phyloP scores from a whole-genome alignment of 2,888 invertebrate species.

The Ypsolopha sequella region DNA sequence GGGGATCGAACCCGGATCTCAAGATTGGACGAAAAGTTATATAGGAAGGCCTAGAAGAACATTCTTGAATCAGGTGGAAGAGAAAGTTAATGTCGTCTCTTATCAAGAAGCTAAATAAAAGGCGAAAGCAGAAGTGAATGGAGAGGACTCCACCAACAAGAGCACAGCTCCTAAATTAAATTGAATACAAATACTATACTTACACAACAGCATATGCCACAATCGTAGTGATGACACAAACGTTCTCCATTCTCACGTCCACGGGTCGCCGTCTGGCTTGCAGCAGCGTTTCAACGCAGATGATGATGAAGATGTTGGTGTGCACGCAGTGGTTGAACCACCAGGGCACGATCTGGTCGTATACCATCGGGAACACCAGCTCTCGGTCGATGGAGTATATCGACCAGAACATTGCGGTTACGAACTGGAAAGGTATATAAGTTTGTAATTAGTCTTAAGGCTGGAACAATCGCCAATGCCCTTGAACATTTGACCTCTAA shows the following conservation, averaged over 20 bases:
- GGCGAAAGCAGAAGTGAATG: too few relatives aligned
- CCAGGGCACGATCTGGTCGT: slow-evolving; percentile 63
- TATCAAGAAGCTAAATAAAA: too few relatives aligned
- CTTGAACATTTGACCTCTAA: too few relatives aligned
- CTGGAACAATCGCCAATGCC: too few relatives aligned
- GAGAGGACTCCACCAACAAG: too few relatives aligned
- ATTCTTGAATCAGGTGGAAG: too few relatives aligned
- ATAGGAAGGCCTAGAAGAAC: too few relatives aligned
- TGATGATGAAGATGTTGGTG: slow-evolving; percentile 59
- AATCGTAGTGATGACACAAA: slow-evolving; percentile 21
- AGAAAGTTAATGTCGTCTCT: too few relatives aligned
- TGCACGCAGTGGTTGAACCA: slow-evolving; percentile 74
- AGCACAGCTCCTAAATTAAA: too few relatives aligned
- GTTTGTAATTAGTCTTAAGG: too few relatives aligned
- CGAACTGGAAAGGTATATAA: slow-evolving; percentile 43
- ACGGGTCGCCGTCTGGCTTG: slow-evolving; percentile 36
- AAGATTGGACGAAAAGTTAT: too few relatives aligned
- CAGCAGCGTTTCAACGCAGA: slow-evolving; percentile 57
- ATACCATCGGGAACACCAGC: slow-evolving; percentile 63
- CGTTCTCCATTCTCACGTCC: slow-evolving; percentile 30
- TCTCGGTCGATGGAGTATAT: slow-evolving; percentile 66
- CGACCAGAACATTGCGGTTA: slow-evolving; percentile 66
- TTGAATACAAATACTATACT: slow-evolving; percentile 22
- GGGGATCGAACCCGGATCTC: too few relatives aligned
- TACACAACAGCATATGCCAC: slow-evolving; percentile 47